phyloP scores from a whole-genome alignment of 2,797 vertebrate genomes.

The Uromys caudimaculatus region DNA sequence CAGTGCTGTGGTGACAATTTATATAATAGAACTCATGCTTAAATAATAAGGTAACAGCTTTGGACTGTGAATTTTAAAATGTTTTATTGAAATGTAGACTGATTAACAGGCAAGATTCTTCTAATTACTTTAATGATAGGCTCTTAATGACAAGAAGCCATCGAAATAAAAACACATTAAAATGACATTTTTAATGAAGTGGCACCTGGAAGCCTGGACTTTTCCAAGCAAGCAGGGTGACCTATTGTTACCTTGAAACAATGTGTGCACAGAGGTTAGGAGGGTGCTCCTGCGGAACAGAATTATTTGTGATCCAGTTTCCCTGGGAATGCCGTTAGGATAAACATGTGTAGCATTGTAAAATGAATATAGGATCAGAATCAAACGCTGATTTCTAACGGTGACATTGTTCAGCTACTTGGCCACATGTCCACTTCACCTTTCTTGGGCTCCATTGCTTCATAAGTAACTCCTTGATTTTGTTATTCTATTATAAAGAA shows the following conservation, averaged over 20 bases:
- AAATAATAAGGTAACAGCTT: conserved; percentile 84
- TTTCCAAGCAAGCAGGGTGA: conserved; percentile 44
- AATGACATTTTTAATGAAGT: conserved; percentile 74
- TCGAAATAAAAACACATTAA: conserved; percentile 83
- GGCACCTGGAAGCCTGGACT: conserved; percentile 68
- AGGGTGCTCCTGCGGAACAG: not conserved
- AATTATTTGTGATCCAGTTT: conserved; percentile 45
- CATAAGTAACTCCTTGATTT: conserved; percentile 6
- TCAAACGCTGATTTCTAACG: not conserved
- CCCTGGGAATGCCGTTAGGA: not conserved
- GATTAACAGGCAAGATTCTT: conserved; percentile 85
- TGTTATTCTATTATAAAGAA: conserved; percentile 14
- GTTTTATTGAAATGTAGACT: conserved; percentile 82
- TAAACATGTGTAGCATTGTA: rapidly evolving
- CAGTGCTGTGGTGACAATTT: conserved; percentile 73
- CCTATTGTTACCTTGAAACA: not conserved
- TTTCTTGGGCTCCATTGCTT: conserved; percentile 3
- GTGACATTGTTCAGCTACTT: not conserved
- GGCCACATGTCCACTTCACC: not conserved
- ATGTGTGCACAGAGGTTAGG: not conserved
- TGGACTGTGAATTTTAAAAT: conserved; percentile 81
- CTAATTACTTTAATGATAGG: conserved; percentile 86
- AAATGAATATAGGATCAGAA: not conserved
- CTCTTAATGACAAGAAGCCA: conserved; percentile 83
- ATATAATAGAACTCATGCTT: conserved; percentile 82